Conservation (phyloP, 2,888 invertebrate genomes). For the Chironomus riparius region DNA sequence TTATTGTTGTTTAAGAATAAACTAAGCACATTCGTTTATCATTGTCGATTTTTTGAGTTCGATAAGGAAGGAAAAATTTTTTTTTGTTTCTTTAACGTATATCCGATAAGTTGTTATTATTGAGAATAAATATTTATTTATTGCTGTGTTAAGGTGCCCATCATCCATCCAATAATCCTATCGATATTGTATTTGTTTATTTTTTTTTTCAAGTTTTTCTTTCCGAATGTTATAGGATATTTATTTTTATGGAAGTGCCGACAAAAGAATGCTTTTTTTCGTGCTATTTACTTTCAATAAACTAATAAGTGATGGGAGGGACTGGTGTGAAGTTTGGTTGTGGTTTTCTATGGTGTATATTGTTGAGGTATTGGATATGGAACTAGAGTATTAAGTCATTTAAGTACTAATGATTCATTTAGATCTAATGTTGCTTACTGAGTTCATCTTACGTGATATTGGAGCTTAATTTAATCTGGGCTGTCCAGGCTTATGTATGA, state of each 20-base stretch:
- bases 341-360: too few species aligned
- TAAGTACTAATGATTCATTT: too few species aligned
- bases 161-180: neutral
- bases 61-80: slow-evolving; percentile 6
- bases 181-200: neutral
- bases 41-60: neutral
- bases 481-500: too few species aligned
- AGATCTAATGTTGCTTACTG: too few species aligned
- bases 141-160: neutral
- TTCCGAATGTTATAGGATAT: too few species aligned
- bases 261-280: neutral
- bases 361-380: too few species aligned
- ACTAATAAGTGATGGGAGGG: too few species aligned
- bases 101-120: neutral
- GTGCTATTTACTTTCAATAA: too few species aligned
- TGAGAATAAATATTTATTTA: neutral
- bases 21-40: neutral
- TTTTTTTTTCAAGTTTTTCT: neutral
- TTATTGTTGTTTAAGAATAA: neutral
- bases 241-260: neutral
- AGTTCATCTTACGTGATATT: too few species aligned
- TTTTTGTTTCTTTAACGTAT: neutral
- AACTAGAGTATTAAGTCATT: too few species aligned
- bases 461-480: too few species aligned
- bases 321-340: too few species aligned